These are phyloP conservation scores for Cecropterus lyciades DNA, from an alignment of 1,140 invertebrate genomes.

Conservation along the genomic window DNA sequence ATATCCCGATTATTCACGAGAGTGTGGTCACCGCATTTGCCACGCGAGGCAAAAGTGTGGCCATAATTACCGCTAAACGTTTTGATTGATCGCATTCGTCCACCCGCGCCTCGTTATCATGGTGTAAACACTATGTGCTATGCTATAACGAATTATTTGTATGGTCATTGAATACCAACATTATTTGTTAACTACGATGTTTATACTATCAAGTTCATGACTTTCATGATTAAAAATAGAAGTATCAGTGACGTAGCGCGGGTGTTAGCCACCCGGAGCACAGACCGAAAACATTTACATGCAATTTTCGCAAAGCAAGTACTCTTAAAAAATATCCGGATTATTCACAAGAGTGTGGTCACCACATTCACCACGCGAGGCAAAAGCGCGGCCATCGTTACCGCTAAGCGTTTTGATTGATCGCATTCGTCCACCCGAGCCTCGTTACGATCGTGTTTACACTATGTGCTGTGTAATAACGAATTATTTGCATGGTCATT, in stretches of 20 bases:
- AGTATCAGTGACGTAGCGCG: too few relatives aligned
- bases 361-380: conserved; percentile 2
- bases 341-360: neutral
- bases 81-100: conserved; percentile 21
- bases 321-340: neutral
- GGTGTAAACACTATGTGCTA: neutral
- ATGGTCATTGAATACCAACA: neutral
- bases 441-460: conserved; percentile 7
- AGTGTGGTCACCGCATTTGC: conserved; percentile 12
- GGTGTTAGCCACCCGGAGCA: too few relatives aligned
- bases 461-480: neutral
- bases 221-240: too few relatives aligned
- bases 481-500: neutral
- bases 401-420: conserved; percentile 9
- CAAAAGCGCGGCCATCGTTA: conserved; percentile 14
- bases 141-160: neutral
- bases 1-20: neutral
- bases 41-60: conserved; percentile 4
- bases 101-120: neutral
- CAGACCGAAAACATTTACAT: too few relatives aligned
- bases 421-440: conserved; percentile 18
- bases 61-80: conserved; percentile 1
- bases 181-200: neutral
- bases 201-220: too few relatives aligned
- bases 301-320: too few relatives aligned